These are phyloP conservation scores for Aramus guarauna DNA, from an alignment of 2,113 vertebrate genomes.

Conservation along the genomic window DNA sequence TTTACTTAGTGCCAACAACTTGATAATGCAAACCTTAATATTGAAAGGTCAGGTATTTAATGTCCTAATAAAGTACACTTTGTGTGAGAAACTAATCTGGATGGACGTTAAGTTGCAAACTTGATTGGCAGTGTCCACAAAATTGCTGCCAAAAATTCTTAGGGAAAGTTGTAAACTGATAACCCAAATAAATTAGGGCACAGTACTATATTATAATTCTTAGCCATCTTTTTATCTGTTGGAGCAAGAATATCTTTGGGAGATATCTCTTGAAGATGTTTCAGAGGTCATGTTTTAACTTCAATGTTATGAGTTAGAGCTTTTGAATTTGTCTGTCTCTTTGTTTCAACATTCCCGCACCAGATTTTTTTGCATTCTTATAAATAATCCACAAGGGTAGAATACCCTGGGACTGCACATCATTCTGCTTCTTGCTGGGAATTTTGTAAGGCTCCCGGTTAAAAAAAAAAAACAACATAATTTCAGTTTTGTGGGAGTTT, in stretches of 20 bases:
- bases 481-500: background rate
- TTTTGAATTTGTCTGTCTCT: background rate
- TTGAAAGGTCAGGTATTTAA: constrained; percentile 32
- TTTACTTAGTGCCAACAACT: background rate
- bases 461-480: background rate
- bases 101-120: background rate
- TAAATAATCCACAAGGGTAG: background rate
- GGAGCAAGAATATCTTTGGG: background rate
- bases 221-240: constrained; percentile 2
- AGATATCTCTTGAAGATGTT: background rate
- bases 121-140: constrained; percentile 34
- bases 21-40: background rate
- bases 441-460: background rate
- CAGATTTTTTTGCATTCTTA: background rate
- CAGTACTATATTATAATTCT: background rate
- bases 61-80: constrained; percentile 1
- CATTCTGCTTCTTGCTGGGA: background rate
- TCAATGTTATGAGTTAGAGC: background rate
- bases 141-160: constrained; percentile 51
- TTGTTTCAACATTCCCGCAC: background rate
- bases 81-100: constrained; percentile 13
- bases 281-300: background rate
- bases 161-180: constrained; percentile 43
- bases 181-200: background rate
- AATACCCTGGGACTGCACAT: background rate